Base-by-base conservation (phyloP, 1,140 invertebrate species). In the Drosophila truncata region DNA sequence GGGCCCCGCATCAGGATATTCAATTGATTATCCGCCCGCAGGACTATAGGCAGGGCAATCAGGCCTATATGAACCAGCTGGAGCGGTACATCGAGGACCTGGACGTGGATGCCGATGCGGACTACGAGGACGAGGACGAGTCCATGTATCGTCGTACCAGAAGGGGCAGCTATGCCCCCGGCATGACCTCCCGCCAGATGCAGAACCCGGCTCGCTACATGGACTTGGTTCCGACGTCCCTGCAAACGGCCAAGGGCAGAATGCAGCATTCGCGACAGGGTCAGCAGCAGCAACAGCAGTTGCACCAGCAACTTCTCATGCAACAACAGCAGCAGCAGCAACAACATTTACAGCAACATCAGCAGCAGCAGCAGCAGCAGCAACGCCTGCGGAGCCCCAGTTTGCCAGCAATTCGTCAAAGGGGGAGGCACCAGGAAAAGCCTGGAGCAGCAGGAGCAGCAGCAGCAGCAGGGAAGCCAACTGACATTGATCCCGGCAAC, bases 361-460 rank as follows among this genome's bases (percentile, higher is more conserved):
- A 61, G n/a, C n/a, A n/a, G n/a, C n/a, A n/a, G n/a, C n/a, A n/a
- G 27, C 62, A 61, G 31, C 67, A 74, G 18, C 63, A 63, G 59
- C 80, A 82, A 33, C 72, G 91, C n/a, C 52, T 92, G 23, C 63
- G 92, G 14, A 93, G 92, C 77, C 92, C 92, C 54, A 93, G 92
- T 78, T 81, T 93, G 54, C 92, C 92, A 4, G 77, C 87, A 1
- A 92, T 93, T 41, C 63, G 82, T 29, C 91, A 93, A 16, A 75
- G 78, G 46, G 80, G 80, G 23, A 65, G 64, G 41, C 67, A 85
- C n/a, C 63, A 78, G 49, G 75, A 65, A 39, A 78, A 74, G 55
- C 10, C 61, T 67, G 71, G 59, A 54, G 49, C 37, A 31, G 78
- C 1, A n/a, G 73, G 50, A 67, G 71, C 55, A 54, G 47, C 37